Evolutionary conservation across 2,797 vertebrate species (phyloP).

Genomic region (Chelmon rostratus): DNA sequence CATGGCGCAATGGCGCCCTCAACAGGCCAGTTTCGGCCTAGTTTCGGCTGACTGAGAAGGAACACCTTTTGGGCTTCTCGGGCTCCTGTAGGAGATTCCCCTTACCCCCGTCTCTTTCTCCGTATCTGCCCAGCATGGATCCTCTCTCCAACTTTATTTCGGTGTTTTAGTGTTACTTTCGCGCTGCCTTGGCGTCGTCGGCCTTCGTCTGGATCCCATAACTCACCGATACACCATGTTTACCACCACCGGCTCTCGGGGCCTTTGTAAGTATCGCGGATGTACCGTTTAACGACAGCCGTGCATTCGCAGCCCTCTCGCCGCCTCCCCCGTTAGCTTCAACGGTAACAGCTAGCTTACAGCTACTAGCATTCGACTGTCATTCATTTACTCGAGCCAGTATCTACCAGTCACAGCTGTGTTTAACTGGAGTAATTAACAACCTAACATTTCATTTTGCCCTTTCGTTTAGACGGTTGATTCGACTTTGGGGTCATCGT

Average conservation of each 20-base stretch:
- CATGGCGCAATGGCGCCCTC: slow-evolving; percentile 55
- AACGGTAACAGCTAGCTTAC: slow-evolving; percentile 32
- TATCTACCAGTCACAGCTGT: background rate
- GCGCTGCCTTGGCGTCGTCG: slow-evolving; percentile 13
- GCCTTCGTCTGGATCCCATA: background rate
- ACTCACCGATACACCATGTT: slow-evolving; percentile 77
- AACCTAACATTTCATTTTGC: accelerated
- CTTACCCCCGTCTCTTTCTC: slow-evolving; percentile 1
- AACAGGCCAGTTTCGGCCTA: accelerated
- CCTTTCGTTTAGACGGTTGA: background rate
- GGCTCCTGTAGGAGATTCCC: slow-evolving; percentile 50
- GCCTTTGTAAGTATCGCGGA: slow-evolving; percentile 84
- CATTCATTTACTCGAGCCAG: slow-evolving; percentile 75
- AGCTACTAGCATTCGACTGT: slow-evolving; percentile 59
- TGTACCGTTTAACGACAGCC: background rate
- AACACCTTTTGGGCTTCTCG: slow-evolving; percentile 21
- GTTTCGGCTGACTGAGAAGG: accelerated
- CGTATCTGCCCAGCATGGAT: slow-evolving; percentile 63
- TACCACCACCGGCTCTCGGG: slow-evolving; percentile 85
- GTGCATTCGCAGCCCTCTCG: slow-evolving; percentile 15
- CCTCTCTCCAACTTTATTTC: slow-evolving; percentile 60
- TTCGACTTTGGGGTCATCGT: background rate
- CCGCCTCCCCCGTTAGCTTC: slow-evolving; percentile 12
- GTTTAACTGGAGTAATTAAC: background rate
- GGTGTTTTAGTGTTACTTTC: slow-evolving; percentile 55